Percentiles rank a stretch among this genome's conserved stretches.
Conservation (phyloP, 2,113 vertebrate genomes). For the Hydrolagus affinis region DNA sequence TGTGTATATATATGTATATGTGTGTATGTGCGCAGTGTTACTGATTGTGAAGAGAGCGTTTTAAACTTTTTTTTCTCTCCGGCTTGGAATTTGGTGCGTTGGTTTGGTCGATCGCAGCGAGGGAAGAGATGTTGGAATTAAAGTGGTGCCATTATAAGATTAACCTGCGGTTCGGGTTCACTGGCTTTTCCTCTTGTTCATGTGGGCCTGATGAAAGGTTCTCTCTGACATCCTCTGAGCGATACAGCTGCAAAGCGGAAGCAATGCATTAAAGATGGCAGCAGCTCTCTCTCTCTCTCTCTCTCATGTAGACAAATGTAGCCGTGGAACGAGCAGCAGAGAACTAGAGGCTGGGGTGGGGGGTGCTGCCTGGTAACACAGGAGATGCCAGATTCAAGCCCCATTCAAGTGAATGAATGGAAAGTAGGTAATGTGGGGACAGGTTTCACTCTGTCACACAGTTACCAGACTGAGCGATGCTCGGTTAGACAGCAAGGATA, state of each 20-base stretch:
- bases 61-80: not conserved
- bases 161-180: not conserved
- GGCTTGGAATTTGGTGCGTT: not conserved
- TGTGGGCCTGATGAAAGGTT: not conserved
- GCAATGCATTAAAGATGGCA: not conserved
- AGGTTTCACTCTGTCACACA: no score
- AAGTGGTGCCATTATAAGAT: not conserved
- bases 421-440: no score
- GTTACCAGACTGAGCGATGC: no score
- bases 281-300: not conserved
- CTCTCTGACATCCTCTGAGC: not conserved
- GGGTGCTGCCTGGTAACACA: not conserved
- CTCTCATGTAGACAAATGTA: no score
- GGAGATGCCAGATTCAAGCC: not conserved
- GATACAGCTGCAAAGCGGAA: not conserved
- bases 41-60: not conserved
- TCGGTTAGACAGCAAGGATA: no score
- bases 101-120: no score
- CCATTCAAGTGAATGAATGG: no score
- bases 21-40: not conserved
- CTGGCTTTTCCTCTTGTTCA: not conserved
- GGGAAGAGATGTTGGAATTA: not conserved
- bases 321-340: not conserved
- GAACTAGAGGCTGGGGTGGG: not conserved
- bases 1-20: constrained; percentile 5